phyloP scores from a whole-genome alignment of 2,888 invertebrate species.

The Lepeophtheirus nordmannii region DNA sequence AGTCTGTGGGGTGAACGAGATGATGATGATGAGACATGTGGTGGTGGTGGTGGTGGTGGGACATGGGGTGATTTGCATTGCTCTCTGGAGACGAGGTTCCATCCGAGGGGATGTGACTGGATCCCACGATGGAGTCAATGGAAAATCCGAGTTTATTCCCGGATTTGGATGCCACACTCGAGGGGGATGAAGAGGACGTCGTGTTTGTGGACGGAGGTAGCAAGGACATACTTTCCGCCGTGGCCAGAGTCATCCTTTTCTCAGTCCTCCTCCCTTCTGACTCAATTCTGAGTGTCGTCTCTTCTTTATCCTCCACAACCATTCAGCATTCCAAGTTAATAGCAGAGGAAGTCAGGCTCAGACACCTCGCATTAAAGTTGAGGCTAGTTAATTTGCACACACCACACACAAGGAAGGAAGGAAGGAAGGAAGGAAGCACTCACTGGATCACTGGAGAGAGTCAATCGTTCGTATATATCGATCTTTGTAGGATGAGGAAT shows the following conservation, averaged over 20 bases:
- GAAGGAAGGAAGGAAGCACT: background rate
- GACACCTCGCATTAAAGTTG: too few relatives aligned
- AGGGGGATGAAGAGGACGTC: background rate
- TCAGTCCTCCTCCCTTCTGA: too few relatives aligned
- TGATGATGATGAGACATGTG: slow-evolving; percentile 12
- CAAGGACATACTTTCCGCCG: background rate
- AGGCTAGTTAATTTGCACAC: too few relatives aligned
- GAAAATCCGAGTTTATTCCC: slow-evolving; percentile 54
- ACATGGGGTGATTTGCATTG: background rate
- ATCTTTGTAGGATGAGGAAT: background rate
- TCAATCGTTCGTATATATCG: background rate
- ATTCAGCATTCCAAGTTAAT: too few relatives aligned
- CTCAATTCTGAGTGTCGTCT: too few relatives aligned
- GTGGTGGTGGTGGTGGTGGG: slow-evolving; percentile 32
- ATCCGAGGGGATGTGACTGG: slow-evolving; percentile 28
- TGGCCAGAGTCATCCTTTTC: too few relatives aligned
- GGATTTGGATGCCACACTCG: slow-evolving; percentile 36
- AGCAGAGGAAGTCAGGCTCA: too few relatives aligned
- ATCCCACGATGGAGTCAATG: slow-evolving; percentile 80
- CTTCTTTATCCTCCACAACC: too few relatives aligned
- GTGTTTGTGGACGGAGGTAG: background rate
- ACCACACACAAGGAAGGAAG: too few relatives aligned
- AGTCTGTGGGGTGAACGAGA: slow-evolving; percentile 26
- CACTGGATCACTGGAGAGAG: background rate
- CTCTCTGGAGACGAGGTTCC: slow-evolving; percentile 37